Base-by-base conservation (phyloP, 2,888 invertebrate genomes). In the Dynastes tityus region DNA sequence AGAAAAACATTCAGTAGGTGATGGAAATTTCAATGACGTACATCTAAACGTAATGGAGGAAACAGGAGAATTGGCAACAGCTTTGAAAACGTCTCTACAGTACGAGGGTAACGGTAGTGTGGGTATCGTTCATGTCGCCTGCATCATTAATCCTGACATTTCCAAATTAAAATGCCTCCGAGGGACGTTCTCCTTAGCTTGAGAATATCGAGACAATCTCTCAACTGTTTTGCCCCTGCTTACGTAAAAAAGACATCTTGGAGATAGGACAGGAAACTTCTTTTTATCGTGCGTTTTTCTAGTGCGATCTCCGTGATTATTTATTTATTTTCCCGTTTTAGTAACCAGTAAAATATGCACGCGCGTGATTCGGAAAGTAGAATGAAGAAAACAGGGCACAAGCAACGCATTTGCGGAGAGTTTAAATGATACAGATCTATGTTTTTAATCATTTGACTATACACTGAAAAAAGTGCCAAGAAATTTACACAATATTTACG, bases 161-260 rank as follows among this genome's bases (percentile, higher is more conserved):
- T 53, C 73, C 78, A 78, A 78, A 78, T 78, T 78, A 78, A 78
- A 78, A 78, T 78, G 78, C 78, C 77, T 73, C 63, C 71, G 16
- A 71, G 78, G 71, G 71, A 78, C 73, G 64, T 64, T 73, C 64
- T 40, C 71, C 63, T 61, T 78, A 73, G 61, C 73, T 73, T 63
- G 53, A 63, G 73, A 71, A 78, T 78, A 78, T 78, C 73, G 73
- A 53, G 73, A 78, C 78, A 78, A 78, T 78, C 71, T 71, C 58
- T 74, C 61, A 4, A 61, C 27, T 63, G 45, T 37, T 74, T 45
- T 74, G 61, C 73, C 63, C 37, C 61, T 27, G 32, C 45, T 61
- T 27, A 13, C 40, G 49, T 45, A 61, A 74, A 73, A 74, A 40
- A 55, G 45, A 16, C 22, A 27, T 16, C 32, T 22, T n/a, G 45